Conservation (phyloP, 1,140 invertebrate genomes). For the Orchesella cincta region DNA sequence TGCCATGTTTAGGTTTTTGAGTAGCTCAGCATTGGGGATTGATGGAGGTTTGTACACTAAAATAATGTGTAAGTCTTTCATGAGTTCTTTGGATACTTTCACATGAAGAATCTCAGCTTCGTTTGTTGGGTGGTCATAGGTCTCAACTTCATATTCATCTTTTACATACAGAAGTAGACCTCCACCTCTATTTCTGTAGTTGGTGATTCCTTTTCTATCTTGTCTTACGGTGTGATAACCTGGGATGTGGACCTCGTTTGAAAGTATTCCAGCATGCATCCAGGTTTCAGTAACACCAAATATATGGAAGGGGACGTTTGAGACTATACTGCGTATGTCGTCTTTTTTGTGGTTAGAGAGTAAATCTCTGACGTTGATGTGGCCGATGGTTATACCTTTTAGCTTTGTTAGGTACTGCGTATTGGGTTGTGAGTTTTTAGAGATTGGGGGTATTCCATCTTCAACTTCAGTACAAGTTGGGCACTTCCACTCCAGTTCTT, state of each 20-base stretch:
- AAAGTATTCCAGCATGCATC: background rate
- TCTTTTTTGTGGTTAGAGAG: background rate
- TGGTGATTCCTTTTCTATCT: background rate
- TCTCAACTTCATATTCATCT: background rate
- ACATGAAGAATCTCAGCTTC: too few species aligned
- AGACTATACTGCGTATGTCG: background rate
- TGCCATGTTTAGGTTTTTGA: background rate
- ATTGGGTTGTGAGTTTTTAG: background rate
- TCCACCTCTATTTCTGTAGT: background rate
- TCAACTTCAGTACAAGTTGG: background rate
- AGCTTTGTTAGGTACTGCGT: background rate
- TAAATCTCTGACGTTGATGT: background rate
- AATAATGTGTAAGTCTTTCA: too few species aligned
- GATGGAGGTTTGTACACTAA: background rate
- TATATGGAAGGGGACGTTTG: background rate
- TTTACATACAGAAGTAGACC: background rate
- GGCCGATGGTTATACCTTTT: background rate
- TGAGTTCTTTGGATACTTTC: too few species aligned
- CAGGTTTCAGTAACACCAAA: background rate
- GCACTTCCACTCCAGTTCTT: background rate
- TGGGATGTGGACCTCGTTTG: background rate
- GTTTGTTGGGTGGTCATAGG: too few species aligned
- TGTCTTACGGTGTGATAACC: background rate
- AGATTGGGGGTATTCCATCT: background rate
- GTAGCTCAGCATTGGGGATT: background rate